phyloP scores from a whole-genome alignment of 2,888 invertebrate species.

The Eretmocerus hayati region DNA sequence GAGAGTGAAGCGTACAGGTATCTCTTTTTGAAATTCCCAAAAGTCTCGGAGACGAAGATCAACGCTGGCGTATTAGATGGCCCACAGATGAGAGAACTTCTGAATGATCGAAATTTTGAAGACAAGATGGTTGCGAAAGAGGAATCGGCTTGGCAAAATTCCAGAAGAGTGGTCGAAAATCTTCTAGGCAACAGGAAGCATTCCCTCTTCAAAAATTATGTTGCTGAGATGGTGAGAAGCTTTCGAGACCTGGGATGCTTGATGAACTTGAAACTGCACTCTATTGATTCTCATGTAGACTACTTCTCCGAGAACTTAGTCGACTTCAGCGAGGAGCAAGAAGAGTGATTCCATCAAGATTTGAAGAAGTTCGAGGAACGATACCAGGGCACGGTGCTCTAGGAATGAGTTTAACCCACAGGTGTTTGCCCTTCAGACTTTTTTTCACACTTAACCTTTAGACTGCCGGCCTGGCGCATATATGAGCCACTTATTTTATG shows the following conservation, averaged over 20 bases:
- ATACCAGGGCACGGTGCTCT: no score
- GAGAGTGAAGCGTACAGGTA: neutral
- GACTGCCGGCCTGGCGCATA: no score
- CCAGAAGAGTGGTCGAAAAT: slow-evolving; percentile 17
- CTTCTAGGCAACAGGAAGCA: slow-evolving; percentile 24
- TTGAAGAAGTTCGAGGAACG: no score
- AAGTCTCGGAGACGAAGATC: neutral
- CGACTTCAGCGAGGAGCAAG: no score
- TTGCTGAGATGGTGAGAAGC: slow-evolving; percentile 25
- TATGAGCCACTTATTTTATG: no score
- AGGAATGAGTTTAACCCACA: no score
- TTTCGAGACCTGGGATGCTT: slow-evolving; percentile 21
- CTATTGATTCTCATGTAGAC: slow-evolving; percentile 31
- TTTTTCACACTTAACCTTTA: no score
- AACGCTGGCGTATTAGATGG: neutral
- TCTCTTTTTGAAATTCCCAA: neutral
- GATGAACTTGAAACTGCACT: slow-evolving; percentile 29
- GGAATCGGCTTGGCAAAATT: slow-evolving; percentile 21
- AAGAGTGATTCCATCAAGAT: no score
- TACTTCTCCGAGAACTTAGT: slow-evolving; percentile 30
- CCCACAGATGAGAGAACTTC: neutral
- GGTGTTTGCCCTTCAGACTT: no score
- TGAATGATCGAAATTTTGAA: neutral
- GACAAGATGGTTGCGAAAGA: slow-evolving; percentile 6
- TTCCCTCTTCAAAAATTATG: slow-evolving; percentile 21